A percentile compares a stretch with the other conserved stretches of the same genome.
Conservation (phyloP, 2,888 invertebrate genomes). For the Andrena trimmerana region DNA sequence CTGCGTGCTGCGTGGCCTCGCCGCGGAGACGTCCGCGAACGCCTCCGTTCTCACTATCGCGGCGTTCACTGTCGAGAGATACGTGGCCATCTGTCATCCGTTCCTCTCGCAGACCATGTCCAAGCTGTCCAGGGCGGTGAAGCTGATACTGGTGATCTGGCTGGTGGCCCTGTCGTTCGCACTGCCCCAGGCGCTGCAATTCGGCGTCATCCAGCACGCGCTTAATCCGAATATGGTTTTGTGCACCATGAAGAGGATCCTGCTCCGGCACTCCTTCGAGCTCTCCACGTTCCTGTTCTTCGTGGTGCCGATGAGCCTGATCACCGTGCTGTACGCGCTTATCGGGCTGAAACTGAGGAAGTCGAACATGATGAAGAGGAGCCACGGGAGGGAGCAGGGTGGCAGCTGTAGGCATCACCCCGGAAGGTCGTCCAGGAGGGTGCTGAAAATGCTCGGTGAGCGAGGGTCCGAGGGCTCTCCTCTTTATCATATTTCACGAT, state of each 20-base stretch:
- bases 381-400: constrained; percentile 37
- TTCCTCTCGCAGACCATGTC: constrained; percentile 93
- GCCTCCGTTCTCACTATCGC: constrained; percentile 87
- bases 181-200: constrained; percentile 89
- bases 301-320: constrained; percentile 88
- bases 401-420: constrained; percentile 69
- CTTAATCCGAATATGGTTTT: constrained; percentile 86
- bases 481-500: constrained; percentile 11
- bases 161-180: constrained; percentile 90
- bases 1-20: constrained; percentile 86
- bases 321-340: constrained; percentile 87
- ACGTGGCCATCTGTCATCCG: constrained; percentile 90
- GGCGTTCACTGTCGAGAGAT: constrained; percentile 90
- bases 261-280: constrained; percentile 86
- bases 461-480: constrained; percentile 2
- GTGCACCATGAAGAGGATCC: constrained; percentile 84
- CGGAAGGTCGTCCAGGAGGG: constrained; percentile 89
- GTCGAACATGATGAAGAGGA: constrained; percentile 85
- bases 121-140: constrained; percentile 93
- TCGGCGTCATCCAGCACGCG: constrained; percentile 84
- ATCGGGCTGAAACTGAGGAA: constrained; percentile 86
- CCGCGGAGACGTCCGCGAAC: constrained; percentile 87
- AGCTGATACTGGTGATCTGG: constrained; percentile 94
- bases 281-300: constrained; percentile 89
- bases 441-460: constrained; percentile 92